A percentile compares a stretch with the other conserved stretches of the same genome.
phyloP scores from a whole-genome alignment of 2,888 invertebrate genomes.

The Leptopilina myrica region DNA sequence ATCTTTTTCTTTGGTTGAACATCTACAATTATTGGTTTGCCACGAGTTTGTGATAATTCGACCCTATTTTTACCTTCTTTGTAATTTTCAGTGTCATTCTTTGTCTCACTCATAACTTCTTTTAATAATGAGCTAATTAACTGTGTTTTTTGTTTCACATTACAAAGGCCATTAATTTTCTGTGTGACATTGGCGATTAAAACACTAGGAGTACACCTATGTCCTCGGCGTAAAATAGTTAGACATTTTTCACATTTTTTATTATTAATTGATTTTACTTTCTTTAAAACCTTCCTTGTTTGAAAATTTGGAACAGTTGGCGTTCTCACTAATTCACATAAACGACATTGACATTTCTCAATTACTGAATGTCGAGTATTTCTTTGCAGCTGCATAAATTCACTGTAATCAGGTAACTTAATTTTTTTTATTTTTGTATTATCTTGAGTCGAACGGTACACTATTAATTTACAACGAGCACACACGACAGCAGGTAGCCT shows the following conservation, averaged over 20 bases:
- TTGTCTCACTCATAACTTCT: constrained; percentile 1
- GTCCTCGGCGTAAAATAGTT: neutral
- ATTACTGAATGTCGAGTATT: constrained; percentile 17
- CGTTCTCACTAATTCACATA: constrained; percentile 2
- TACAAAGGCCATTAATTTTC: neutral
- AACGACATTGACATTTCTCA: neutral
- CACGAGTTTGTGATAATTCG: neutral
- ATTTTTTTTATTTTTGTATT: neutral
- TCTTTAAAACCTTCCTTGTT: neutral
- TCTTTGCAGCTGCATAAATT: constrained; percentile 24
- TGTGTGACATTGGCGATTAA: neutral
- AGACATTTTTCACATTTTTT: neutral
- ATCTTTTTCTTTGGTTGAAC: constrained; percentile 5
- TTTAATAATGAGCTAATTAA: neutral
- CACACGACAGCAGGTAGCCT: constrained; percentile 6
- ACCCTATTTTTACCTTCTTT: neutral
- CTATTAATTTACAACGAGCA: constrained; percentile 12
- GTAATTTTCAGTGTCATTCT: neutral
- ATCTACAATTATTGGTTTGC: constrained; percentile 11
- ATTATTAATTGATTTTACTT: neutral
- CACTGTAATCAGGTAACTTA: neutral
- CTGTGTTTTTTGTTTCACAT: neutral
- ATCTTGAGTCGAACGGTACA: constrained; percentile 14
- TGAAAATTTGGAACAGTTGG: constrained; percentile 6
- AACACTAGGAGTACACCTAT: neutral